A percentile compares a stretch with the other conserved stretches of the same genome.
These are phyloP conservation scores for Metopia argyrocephala DNA, from an alignment of 2,888 invertebrate species.

Conservation along the genomic window DNA sequence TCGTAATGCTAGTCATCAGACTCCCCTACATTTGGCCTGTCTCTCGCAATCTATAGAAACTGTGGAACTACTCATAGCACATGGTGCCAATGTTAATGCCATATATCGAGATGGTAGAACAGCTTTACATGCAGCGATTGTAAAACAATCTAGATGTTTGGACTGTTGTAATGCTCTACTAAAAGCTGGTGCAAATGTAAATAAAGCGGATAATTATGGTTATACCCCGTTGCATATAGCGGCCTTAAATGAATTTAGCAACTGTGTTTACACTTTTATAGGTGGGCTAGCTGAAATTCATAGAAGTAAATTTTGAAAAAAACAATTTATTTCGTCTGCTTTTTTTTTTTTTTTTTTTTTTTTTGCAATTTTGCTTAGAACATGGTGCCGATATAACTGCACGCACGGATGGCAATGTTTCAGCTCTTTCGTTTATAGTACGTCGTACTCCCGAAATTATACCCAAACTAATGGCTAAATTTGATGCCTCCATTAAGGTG, in stretches of 20 bases:
- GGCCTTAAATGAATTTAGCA: conserved; percentile 89
- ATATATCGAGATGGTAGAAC: conserved; percentile 87
- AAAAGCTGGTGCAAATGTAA: conserved; percentile 85
- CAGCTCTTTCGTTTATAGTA: conserved; percentile 89
- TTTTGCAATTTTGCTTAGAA: conserved; percentile 76
- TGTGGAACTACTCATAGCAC: conserved; percentile 84
- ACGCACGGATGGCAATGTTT: conserved; percentile 88
- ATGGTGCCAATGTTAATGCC: conserved; percentile 83
- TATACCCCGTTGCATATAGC: conserved; percentile 91
- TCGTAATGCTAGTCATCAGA: conserved; percentile 87
- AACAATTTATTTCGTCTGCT: background rate
- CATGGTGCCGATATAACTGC: conserved; percentile 90
- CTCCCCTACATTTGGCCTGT: conserved; percentile 91
- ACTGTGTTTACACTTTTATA: conserved; percentile 85
- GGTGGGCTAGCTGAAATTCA: conserved; percentile 74
- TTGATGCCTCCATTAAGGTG: conserved; percentile 87
- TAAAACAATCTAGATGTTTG: conserved; percentile 84
- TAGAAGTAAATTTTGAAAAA: background rate
- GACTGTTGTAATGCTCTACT: conserved; percentile 85
- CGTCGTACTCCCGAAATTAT: conserved; percentile 91
- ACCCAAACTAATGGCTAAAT: conserved; percentile 84
- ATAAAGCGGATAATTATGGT: conserved; percentile 88
- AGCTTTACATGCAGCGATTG: conserved; percentile 89
- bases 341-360: background rate
- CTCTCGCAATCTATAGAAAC: conserved; percentile 89